Conservation (phyloP, 2,888 invertebrate species). For the Plagodis pulveraria region DNA sequence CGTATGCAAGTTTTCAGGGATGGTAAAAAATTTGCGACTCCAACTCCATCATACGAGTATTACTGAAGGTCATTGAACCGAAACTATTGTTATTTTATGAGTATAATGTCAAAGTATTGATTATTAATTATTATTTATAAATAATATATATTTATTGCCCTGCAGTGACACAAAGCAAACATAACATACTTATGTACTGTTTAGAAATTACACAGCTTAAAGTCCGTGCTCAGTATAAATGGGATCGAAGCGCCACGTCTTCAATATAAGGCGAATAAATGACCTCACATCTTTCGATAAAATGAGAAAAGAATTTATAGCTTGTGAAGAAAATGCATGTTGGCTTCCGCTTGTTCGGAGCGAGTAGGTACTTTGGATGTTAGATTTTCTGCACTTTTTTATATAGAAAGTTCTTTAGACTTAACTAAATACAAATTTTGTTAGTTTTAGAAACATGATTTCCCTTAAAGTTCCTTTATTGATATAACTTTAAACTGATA, state of each 20-base stretch:
- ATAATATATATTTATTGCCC: too few species aligned
- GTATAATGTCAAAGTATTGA: too few species aligned
- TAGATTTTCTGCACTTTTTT: slow-evolving; percentile 5
- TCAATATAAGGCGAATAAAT: slow-evolving; percentile 73
- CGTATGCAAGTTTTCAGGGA: too few species aligned
- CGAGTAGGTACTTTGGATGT: slow-evolving; percentile 22
- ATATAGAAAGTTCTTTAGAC: too few species aligned
- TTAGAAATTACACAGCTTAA: not conserved
- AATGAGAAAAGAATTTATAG: slow-evolving; percentile 73
- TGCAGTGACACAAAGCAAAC: not conserved
- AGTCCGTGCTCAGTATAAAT: slow-evolving; percentile 15
- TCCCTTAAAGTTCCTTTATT: not conserved
- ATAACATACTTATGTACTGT: slow-evolving; percentile 2
- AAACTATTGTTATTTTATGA: too few species aligned
- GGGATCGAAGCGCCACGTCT: slow-evolving; percentile 47
- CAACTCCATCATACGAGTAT: too few species aligned
- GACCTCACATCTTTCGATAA: slow-evolving; percentile 61
- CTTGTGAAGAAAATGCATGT: slow-evolving; percentile 60
- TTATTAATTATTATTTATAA: too few species aligned
- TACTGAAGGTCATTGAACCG: too few species aligned
- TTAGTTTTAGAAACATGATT: too few species aligned
- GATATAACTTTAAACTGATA: not conserved
- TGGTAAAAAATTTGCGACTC: too few species aligned
- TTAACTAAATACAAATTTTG: too few species aligned
- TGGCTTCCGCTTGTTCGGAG: slow-evolving; percentile 34